Percentiles rank a stretch among this genome's conserved stretches.
Evolutionary conservation across 30 jellyfish, hydroid and myxozoan species (phyloP).

Genomic region (Cassiopea xamachana): DNA sequence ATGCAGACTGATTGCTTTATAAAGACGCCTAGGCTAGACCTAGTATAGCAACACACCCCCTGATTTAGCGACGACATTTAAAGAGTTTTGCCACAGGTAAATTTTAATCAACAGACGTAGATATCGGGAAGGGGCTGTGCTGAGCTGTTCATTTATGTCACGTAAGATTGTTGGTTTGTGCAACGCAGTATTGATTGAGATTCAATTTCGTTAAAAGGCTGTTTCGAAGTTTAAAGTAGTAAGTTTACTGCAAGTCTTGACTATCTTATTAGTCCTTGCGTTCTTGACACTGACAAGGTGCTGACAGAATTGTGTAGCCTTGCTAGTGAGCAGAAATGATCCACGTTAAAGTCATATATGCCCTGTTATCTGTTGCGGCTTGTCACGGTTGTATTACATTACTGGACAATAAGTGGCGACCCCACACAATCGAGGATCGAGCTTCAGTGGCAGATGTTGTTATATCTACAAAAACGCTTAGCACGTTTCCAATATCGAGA

Average conservation of each 20-base stretch:
- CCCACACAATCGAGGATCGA: slow-evolving; percentile 76
- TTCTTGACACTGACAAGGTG: slow-evolving; percentile 81
- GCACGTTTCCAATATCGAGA: slow-evolving; percentile 65
- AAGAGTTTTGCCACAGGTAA: slow-evolving; percentile 55
- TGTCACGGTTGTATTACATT: slow-evolving; percentile 82
- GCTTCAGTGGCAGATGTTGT: slow-evolving; percentile 94
- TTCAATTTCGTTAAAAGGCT: no score
- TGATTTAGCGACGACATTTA: slow-evolving; percentile 66
- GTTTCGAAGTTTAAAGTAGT: no score
- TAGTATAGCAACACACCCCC: slow-evolving; percentile 48
- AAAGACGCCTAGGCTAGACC: slow-evolving; percentile 66
- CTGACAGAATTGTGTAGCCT: slow-evolving; percentile 80
- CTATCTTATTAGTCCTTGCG: slow-evolving; percentile 58
- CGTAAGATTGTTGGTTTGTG: slow-evolving; percentile 55
- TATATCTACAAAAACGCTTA: slow-evolving; percentile 79
- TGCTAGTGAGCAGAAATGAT: slow-evolving; percentile 62
- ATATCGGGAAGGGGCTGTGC: slow-evolving; percentile 48
- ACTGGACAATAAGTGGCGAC: slow-evolving; percentile 90
- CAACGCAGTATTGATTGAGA: slow-evolving; percentile 38
- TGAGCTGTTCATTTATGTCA: slow-evolving; percentile 66
- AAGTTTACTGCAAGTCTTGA: no score
- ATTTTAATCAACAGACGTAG: slow-evolving; percentile 61
- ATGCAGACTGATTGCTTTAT: slow-evolving; percentile 48
- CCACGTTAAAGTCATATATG: slow-evolving; percentile 13
- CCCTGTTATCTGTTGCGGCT: slow-evolving; percentile 40